These are phyloP conservation scores for Incurvaria masculella DNA, from an alignment of 2,888 invertebrate species.

Conservation along the genomic window DNA sequence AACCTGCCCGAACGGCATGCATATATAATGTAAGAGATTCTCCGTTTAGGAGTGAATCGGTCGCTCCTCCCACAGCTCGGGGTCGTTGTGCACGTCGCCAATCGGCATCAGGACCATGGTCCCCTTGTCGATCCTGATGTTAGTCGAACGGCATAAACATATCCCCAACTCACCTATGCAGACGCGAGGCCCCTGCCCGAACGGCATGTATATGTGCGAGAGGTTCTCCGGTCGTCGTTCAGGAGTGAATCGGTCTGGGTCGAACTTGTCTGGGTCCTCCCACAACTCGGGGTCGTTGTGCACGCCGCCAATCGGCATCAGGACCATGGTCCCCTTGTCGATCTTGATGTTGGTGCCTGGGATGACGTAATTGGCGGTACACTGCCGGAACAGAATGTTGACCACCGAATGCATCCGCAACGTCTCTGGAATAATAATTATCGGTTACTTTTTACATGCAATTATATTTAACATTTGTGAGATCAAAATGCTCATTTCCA, in stretches of 20 bases:
- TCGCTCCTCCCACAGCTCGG: constrained; percentile 23
- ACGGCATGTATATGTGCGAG: constrained; percentile 52
- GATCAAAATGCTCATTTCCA: no score
- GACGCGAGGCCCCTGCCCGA: constrained; percentile 56
- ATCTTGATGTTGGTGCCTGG: constrained; percentile 39
- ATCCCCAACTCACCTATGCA: constrained; percentile 46
- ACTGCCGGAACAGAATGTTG: constrained; percentile 45
- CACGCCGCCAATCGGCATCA: constrained; percentile 55
- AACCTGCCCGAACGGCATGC: no score
- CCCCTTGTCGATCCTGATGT: constrained; percentile 18
- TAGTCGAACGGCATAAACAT: no score
- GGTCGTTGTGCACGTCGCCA: constrained; percentile 23
- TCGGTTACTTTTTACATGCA: constrained; percentile 2
- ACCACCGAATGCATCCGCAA: constrained; percentile 53
- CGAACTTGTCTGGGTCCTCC: constrained; percentile 59
- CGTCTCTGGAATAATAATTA: constrained; percentile 36
- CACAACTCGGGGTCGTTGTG: constrained; percentile 60
- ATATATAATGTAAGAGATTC: no score
- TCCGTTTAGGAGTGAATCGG: no score
- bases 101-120: constrained; percentile 20
- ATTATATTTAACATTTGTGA: background rate
- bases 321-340: constrained; percentile 45
- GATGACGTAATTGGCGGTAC: constrained; percentile 45
- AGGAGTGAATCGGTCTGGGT: constrained; percentile 57
- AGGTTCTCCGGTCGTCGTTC: constrained; percentile 50